Base-by-base conservation (phyloP, 2,888 invertebrate species). In the Lasioglossum oenotherae region DNA sequence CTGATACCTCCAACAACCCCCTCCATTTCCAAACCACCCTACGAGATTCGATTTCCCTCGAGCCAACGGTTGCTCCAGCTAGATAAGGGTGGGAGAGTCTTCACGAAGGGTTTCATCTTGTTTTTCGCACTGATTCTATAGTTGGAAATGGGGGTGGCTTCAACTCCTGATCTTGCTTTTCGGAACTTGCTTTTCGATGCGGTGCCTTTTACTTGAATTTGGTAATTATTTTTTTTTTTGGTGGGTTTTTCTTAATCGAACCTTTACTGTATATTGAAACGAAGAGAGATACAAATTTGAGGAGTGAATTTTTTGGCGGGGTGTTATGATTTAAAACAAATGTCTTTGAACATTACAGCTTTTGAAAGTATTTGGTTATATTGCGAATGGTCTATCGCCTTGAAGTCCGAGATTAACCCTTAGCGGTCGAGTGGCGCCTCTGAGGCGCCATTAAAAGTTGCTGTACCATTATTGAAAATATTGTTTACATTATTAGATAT, bases 331-430 rank as follows among this genome's bases (percentile, higher is more conserved):
- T 46, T 46, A 4, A 4, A 46, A 5, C 16, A 46, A 46, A 5
- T 46, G 16, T 16, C 16, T 46, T 46, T 46, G 5, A 46, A 46
- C 4, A 46, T 16, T 16, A 46, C 16, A 46, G 1, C 46, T 49
- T 6, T 23, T 8, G 49, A 19, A 49, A 23, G 19, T 8, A 8
- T 53, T 53, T 53, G 8, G 23, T 23, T 23, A 2, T 23, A 8
- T 23, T 23, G 23, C 5, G 49, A 53, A 53, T 53, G 23, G 8
- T 49, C 49, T n/a, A 23, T 38, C 38, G 35, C 35, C 67, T 67
- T 35, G 0, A 19, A 67, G 67, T 35, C 2, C 53, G 74, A 72
- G 75, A 75, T 82, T 44, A n/a, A n/a, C n/a, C n/a, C n/a, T n/a
- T n/a, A n/a, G n/a, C n/a, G n/a, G n/a, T n/a, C n/a, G n/a, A n/a